Percentiles rank a stretch among this genome's conserved stretches.
phyloP scores from a whole-genome alignment of 2,113 vertebrate species.

The Protobothrops flavoviridis region DNA sequence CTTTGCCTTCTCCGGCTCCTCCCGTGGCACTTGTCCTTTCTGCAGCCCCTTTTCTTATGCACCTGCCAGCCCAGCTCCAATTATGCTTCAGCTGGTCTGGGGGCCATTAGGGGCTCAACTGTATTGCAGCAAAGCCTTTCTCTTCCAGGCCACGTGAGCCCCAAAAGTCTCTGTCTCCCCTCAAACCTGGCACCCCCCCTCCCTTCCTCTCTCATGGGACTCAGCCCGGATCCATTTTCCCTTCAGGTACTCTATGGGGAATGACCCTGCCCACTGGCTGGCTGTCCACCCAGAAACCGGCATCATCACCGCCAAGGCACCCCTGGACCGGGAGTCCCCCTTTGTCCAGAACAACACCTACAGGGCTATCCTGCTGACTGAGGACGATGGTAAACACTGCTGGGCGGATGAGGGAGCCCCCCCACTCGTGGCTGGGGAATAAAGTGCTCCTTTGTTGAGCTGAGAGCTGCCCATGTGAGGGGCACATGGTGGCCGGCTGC shows the following conservation, averaged over 20 bases:
- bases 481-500: neutral
- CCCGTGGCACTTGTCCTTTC: neutral
- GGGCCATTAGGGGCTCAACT: neutral
- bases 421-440: neutral
- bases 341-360: constrained; percentile 77
- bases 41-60: no score
- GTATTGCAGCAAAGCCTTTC: neutral
- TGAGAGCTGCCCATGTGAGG: neutral
- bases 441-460: constrained; percentile 45
- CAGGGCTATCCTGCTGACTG: constrained; percentile 70
- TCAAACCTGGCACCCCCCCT: neutral
- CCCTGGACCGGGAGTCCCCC: constrained; percentile 80
- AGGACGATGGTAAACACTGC: constrained; percentile 76
- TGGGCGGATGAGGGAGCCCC: neutral
- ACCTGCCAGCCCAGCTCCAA: neutral
- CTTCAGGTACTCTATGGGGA: constrained; percentile 77
- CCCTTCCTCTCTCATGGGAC: neutral
- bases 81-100: neutral
- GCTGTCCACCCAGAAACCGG: constrained; percentile 69
- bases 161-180: neutral
- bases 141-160: neutral
- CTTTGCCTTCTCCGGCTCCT: neutral
- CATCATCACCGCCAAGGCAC: constrained; percentile 62
- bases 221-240: neutral
- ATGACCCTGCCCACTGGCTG: constrained; percentile 80